Percentiles rank a stretch among this genome's conserved stretches.
These are phyloP conservation scores for Habroteleia sp. DNA, from an alignment of 2,888 invertebrate genomes.

Conservation along the genomic window DNA sequence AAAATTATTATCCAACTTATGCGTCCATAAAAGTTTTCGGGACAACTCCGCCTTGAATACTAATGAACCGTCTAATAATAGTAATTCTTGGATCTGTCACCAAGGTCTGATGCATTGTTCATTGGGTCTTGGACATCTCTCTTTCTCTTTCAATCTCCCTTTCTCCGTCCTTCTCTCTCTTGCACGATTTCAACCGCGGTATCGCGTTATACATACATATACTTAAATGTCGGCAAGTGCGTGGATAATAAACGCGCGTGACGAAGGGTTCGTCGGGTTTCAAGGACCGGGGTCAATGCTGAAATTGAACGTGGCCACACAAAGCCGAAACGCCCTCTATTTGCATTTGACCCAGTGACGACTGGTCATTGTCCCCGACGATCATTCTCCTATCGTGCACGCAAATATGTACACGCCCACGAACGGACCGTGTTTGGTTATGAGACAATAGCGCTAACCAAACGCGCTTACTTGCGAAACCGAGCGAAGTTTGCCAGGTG, in stretches of 20 bases:
- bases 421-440: conserved; percentile 46
- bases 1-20: conserved; percentile 59
- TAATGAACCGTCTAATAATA: conserved; percentile 59
- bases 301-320: conserved; percentile 26
- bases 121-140: conserved; percentile 24
- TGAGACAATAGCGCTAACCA: conserved; percentile 47
- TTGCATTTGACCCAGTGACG: conserved; percentile 71
- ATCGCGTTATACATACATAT: conserved; percentile 48
- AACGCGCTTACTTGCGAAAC: conserved; percentile 48
- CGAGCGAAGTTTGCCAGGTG: conserved; percentile 19
- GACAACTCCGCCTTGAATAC: conserved; percentile 46
- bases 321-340: conserved; percentile 61
- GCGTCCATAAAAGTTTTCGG: conserved; percentile 51
- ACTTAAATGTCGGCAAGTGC: conserved; percentile 31
- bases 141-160: conserved; percentile 2
- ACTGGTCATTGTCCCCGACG: conserved; percentile 67
- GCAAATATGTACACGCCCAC: conserved; percentile 56
- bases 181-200: no score
- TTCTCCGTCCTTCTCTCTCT: no score
- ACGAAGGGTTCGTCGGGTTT: conserved; percentile 25
- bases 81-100: conserved; percentile 55
- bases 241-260: conserved; percentile 33
- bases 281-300: conserved; percentile 54
- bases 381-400: conserved; percentile 32
- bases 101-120: conserved; percentile 53